Evolutionary conservation across 2,797 vertebrate genomes (phyloP).

Genomic region (Gephyroberyx darwinii): DNA sequence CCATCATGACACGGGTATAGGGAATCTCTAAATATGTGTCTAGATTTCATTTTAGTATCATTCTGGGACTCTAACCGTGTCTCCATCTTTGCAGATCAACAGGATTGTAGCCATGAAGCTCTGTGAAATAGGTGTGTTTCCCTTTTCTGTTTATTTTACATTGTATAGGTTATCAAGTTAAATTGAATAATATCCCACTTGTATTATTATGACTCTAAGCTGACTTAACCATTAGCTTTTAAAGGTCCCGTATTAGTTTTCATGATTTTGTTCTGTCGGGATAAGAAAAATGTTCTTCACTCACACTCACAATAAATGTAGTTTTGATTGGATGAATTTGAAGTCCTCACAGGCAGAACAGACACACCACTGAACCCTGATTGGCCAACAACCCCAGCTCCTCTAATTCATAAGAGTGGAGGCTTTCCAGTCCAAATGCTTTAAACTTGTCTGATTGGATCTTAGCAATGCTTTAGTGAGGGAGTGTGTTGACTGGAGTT

Average conservation of each 20-base stretch:
- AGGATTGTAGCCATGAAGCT: conserved; percentile 86
- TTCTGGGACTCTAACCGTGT: conserved; percentile 8
- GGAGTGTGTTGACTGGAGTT: too few relatives aligned
- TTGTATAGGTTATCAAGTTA: neutral
- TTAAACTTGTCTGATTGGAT: too few relatives aligned
- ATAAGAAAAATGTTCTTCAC: neutral
- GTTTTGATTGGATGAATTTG: too few relatives aligned
- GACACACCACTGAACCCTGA: too few relatives aligned
- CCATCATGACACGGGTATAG: conserved; percentile 90
- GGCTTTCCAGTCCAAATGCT: too few relatives aligned
- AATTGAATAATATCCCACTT: neutral
- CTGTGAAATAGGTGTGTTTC: conserved; percentile 87
- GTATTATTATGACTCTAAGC: neutral
- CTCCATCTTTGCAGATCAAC: conserved; percentile 85
- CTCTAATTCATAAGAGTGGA: too few relatives aligned
- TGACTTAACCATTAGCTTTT: neutral
- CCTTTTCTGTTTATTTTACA: neutral
- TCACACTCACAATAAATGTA: too few relatives aligned
- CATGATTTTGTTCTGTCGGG: neutral
- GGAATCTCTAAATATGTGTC: neutral
- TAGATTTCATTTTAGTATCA: neutral
- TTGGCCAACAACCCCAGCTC: too few relatives aligned
- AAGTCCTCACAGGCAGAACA: too few relatives aligned
- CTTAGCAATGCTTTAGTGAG: too few relatives aligned
- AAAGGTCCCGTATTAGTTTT: too few relatives aligned